Evolutionary conservation across 2,888 invertebrate genomes (phyloP), one percentile per base, ranked within the genome.

Genomic region (Sminthurides aquaticus): DNA sequence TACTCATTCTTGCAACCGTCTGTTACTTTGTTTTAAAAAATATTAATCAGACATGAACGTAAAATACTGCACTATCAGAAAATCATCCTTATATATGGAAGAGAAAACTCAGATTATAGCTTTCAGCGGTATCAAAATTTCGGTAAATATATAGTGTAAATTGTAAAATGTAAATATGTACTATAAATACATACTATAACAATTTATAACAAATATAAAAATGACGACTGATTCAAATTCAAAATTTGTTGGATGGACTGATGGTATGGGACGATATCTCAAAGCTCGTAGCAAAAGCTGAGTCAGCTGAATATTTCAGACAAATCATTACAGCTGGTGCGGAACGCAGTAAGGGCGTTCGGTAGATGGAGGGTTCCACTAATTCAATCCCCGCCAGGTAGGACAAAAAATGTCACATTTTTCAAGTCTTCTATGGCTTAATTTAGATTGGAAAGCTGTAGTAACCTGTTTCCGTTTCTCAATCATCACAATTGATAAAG

Each of bases 51-150:
- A n/a, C n/a, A n/a, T n/a, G n/a, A n/a, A n/a, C n/a, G n/a, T n/a
- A n/a, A n/a, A n/a, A n/a, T n/a, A 34, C 8, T 34, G 43, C 34
- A 43, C 15, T 34, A 65, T 73, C 73, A 73, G 71, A 73, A 73
- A 68, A 73, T 73, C 67, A 73, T 71, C 71, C 70, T 72, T 70
- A 22, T 67, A 48, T 62, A 64, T 69, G 71, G 71, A 72, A 72
- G 71, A 69, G 69, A 70, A 73, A 73, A 67, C 71, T 68, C 71
- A 71, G 65, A 70, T 72, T 72, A 72, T 66, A 58, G 56, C 43
- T 54, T 60, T 58, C 20, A 49, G 22, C 60, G 60, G 49, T 49
- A 55, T 55, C 2, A 2, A 55, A 20, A 55, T 22, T 55, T 22
- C 43, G 58, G 43, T 29, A 34, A 11, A 34, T 11, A 11, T 34